Evolutionary conservation across 2,888 invertebrate species (phyloP).

Genomic region (Stenolophus ochropezus): DNA sequence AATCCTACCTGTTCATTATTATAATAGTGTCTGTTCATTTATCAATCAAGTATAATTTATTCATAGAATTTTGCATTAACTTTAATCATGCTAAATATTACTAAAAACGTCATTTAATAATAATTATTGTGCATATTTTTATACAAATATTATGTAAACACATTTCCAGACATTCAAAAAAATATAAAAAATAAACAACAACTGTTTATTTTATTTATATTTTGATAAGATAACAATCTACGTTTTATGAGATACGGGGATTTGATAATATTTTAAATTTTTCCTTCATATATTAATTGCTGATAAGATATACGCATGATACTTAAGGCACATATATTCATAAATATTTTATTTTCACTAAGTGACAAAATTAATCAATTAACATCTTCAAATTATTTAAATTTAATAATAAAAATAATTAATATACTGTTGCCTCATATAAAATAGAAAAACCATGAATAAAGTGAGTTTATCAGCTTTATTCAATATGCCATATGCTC

Average conservation of each 20-base stretch:
- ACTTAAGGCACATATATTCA: too few species aligned
- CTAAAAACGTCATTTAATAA: neutral
- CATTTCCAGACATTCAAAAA: neutral
- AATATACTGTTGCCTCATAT: too few species aligned
- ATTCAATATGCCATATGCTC: too few species aligned
- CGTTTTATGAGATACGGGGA: neutral
- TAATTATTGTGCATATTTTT: neutral
- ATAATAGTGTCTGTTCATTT: neutral
- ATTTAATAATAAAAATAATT: too few species aligned
- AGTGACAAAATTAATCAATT: too few species aligned
- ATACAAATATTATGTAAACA: neutral
- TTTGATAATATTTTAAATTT: neutral
- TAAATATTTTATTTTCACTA: too few species aligned
- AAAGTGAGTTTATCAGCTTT: too few species aligned
- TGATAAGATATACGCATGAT: too few species aligned
- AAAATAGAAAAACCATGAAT: too few species aligned
- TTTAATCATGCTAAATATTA: neutral
- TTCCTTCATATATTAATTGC: neutral
- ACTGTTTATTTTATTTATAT: neutral
- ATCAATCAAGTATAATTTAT: constrained; percentile 8
- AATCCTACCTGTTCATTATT: neutral
- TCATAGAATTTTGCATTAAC: constrained; percentile 3
- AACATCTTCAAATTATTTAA: too few species aligned
- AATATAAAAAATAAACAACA: neutral
- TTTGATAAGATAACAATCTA: neutral